Evolutionary conservation across 2,888 invertebrate species (phyloP).

Genomic region (Diarsia brunnea): DNA sequence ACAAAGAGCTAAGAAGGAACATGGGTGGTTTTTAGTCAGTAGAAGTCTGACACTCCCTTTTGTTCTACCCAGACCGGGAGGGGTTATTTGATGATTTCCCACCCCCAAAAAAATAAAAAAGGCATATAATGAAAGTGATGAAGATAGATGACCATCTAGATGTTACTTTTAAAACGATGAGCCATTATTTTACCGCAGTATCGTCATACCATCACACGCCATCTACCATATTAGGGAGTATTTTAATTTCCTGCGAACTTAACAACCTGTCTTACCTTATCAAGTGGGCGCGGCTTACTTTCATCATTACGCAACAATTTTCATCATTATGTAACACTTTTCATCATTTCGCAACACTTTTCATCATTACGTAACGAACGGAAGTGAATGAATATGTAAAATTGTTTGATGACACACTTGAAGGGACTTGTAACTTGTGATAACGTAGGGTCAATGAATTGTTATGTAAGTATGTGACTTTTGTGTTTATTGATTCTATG

Average conservation of each 20-base stretch:
- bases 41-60: too few species aligned
- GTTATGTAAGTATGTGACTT: constrained; percentile 53
- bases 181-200: constrained; percentile 20
- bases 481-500: constrained; percentile 41
- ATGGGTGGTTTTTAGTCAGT: too few species aligned
- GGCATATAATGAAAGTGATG: too few species aligned
- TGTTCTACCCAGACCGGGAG: too few species aligned
- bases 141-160: constrained; percentile 8
- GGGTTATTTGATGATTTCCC: too few species aligned
- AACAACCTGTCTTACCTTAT: constrained; percentile 38
- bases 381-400: constrained; percentile 65
- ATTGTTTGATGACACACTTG: constrained; percentile 62
- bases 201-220: constrained; percentile 7
- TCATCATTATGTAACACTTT: constrained; percentile 66
- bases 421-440: constrained; percentile 58
- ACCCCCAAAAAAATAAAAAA: too few species aligned
- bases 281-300: constrained; percentile 68
- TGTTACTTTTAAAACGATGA: constrained; percentile 14
- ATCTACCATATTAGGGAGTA: constrained; percentile 49
- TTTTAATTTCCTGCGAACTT: constrained; percentile 68
- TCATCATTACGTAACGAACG: constrained; percentile 64
- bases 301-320: constrained; percentile 73
- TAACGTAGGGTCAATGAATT: constrained; percentile 60
- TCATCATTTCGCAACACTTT: constrained; percentile 62
- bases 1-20: too few species aligned